Percentiles rank a stretch among this genome's conserved stretches.
Evolutionary conservation across 2,113 vertebrate species (phyloP).

Genomic region (Falcunculus frontatus): DNA sequence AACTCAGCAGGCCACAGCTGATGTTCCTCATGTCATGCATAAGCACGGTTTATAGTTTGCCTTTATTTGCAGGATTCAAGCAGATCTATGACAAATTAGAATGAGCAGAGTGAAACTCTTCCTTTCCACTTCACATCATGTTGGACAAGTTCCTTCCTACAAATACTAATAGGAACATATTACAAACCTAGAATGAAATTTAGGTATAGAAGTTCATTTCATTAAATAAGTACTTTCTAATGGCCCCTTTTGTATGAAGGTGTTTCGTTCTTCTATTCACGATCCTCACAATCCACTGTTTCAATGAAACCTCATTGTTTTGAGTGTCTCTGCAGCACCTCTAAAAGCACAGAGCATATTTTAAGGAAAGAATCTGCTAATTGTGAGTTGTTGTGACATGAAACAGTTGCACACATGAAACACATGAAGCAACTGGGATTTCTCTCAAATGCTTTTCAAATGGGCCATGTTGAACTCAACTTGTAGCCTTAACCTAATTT

Average conservation of each 20-base stretch:
- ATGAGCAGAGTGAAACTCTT: not conserved
- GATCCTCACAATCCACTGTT: not conserved
- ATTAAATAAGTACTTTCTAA: not conserved
- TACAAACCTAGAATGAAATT: not conserved
- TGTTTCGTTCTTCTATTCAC: not conserved
- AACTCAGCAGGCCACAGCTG: not conserved
- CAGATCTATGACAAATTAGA: not conserved
- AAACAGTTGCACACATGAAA: not conserved
- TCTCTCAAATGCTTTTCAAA: not conserved
- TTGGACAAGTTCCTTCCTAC: not conserved
- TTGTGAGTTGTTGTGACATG: not conserved
- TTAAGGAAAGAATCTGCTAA: not conserved
- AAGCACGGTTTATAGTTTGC: not conserved
- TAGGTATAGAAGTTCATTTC: not conserved
- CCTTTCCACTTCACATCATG: not conserved
- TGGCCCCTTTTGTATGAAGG: not conserved
- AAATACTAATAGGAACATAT: not conserved
- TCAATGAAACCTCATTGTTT: not conserved
- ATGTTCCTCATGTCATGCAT: not conserved
- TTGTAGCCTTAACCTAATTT: not conserved
- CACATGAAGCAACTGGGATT: not conserved
- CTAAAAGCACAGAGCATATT: not conserved
- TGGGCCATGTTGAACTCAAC: not conserved
- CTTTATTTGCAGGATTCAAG: not conserved
- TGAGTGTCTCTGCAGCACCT: not conserved